These are phyloP conservation scores for Flabesymbios commensalis DNA, from an alignment of 2,888 invertebrate genomes.

Conservation along the genomic window DNA sequence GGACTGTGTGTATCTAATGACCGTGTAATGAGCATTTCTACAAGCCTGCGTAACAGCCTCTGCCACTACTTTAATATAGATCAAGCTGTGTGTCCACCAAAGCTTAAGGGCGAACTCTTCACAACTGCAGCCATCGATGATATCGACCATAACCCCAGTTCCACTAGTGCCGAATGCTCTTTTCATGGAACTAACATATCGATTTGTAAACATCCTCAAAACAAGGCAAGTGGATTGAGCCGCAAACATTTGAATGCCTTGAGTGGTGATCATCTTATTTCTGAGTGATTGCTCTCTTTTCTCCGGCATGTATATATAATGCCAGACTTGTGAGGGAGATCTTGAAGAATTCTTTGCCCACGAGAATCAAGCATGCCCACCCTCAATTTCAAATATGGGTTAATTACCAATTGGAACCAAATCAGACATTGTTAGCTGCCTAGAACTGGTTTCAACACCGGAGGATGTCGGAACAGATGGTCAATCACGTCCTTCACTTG, in stretches of 20 bases:
- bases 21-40: conserved; percentile 25
- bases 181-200: conserved; percentile 34
- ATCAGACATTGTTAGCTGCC: conserved; percentile 11
- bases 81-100: conserved; percentile 27
- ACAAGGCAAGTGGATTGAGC: no score
- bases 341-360: conserved; percentile 23
- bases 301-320: conserved; percentile 16
- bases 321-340: conserved; percentile 19
- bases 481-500: no score
- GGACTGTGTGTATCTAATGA: conserved; percentile 31
- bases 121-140: conserved; percentile 31
- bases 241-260: no score
- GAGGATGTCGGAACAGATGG: no score
- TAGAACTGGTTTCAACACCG: not conserved
- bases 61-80: conserved; percentile 16
- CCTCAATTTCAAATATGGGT: conserved; percentile 11
- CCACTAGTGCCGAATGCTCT: conserved; percentile 29
- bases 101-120: conserved; percentile 22
- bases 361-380: conserved; percentile 21
- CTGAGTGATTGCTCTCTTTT: conserved; percentile 10
- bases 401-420: conserved; percentile 12
- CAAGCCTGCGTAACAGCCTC: conserved; percentile 12
- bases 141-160: conserved; percentile 33
- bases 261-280: no score
- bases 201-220: conserved; percentile 19